These are phyloP conservation scores for Cyprinodon brontotheroides DNA, from an alignment of 2,113 vertebrate species.

Conservation along the genomic window DNA sequence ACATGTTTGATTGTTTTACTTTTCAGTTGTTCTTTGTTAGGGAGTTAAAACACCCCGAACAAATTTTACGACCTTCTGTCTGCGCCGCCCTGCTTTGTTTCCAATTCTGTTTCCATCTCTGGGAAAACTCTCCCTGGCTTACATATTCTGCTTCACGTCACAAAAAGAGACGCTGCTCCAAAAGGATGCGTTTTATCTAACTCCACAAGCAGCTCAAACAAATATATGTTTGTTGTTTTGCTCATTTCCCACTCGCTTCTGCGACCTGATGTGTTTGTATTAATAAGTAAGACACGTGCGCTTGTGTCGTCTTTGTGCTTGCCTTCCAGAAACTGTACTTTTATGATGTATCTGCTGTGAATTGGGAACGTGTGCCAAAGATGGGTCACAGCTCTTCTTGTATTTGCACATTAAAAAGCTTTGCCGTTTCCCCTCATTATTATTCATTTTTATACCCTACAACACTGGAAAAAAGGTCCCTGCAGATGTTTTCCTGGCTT, in stretches of 20 bases:
- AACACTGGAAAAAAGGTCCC: slow-evolving; percentile 46
- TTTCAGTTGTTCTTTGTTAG: neutral
- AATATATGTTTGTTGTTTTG: slow-evolving; percentile 37
- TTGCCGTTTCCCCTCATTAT: slow-evolving; percentile 36
- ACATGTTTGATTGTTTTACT: neutral
- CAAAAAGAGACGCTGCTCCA: slow-evolving; percentile 4
- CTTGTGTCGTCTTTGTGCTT: slow-evolving; percentile 31
- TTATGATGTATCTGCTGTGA: slow-evolving; percentile 20
- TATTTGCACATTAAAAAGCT: slow-evolving; percentile 55
- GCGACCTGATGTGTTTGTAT: slow-evolving; percentile 33
- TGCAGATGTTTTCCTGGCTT: slow-evolving; percentile 55
- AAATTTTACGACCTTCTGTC: neutral
- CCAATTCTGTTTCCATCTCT: neutral
- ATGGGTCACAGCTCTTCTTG: slow-evolving; percentile 41
- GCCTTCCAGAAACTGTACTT: slow-evolving; percentile 32
- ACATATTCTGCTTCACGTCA: slow-evolving; percentile 8
- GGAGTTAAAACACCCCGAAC: neutral
- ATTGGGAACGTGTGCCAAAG: slow-evolving; percentile 11
- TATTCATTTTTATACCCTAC: slow-evolving; percentile 4
- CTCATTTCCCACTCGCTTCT: slow-evolving; percentile 18
- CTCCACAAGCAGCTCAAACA: slow-evolving; percentile 34
- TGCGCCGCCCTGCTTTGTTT: neutral
- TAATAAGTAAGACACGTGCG: slow-evolving; percentile 33
- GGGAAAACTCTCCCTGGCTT: neutral
- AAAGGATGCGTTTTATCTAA: slow-evolving; percentile 1